Evolutionary conservation across 2,888 invertebrate genomes (phyloP), one percentile per base, ranked within the genome.

Genomic region (Drosophila anomelani): DNA sequence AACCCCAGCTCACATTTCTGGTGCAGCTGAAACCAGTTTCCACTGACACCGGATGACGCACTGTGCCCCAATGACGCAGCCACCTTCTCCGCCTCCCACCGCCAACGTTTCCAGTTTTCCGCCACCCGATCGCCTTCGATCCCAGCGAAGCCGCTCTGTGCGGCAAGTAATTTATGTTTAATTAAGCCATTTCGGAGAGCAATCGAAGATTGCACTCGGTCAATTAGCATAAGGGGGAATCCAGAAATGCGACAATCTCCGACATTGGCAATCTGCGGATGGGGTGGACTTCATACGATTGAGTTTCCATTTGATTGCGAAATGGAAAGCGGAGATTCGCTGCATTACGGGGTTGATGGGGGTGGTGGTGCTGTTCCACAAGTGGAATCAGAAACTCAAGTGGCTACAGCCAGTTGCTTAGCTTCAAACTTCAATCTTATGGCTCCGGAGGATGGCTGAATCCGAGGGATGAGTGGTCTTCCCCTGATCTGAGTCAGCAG

Each of bases 271-370:
- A 72, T 64, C 67, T 47, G 17, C 12, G 39, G 12, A 12, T 34
- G 64, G 64, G 64, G 49, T 64, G 64, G 26, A 15, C 44, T 38
- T 20, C 23, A 23, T 13, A 13, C 78, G 70, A 88, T 83, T 79
- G 80, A 76, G 71, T 85, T 73, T 85, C 80, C 57, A 62, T 85
- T 77, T 54, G 77, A 79, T 88, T 81, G 80, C 82, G 51, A 82
- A 82, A 88, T 75, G 77, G 75, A 88, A 85, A 85, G 77, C 67
- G 36, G 75, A 85, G 88, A 82, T 71, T 73, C 38, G 23, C 60
- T 64, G 73, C 55, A 36, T 46, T 49, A 7, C 41, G 67, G 51
- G 49, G 57, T 59, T 59, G 55, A 43, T 23, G 56, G 56, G 55
- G 61, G 58, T 26, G 26, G 59, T 49, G 57, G 41, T 23, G 39